Evolutionary conservation across 2,113 vertebrate species (phyloP), one percentile per base, ranked within the genome.

Genomic region (Brevimyrus niger): DNA sequence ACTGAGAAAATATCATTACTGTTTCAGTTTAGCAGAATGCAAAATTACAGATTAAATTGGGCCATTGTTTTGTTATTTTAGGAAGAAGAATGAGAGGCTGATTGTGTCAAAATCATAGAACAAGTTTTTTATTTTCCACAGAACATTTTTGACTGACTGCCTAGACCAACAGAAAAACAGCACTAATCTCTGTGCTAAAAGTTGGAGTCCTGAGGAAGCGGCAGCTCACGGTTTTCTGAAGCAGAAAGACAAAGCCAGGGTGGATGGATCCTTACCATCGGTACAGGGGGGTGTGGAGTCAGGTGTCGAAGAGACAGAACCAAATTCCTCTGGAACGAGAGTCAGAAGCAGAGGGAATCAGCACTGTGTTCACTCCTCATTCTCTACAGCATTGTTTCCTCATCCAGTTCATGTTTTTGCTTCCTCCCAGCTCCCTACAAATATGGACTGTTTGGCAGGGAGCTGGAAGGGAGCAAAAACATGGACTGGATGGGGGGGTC

Each of bases 241-340:
- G 44, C 11, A 47, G 21, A 17, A 23, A 87, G 55, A 61, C 35
- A 58, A 61, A 87, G 27, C 19, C 27, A 0, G 13, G 35, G 27
- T 15, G 31, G 15, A 17, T 82, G 69, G n/a, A 47, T 88, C 87
- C 89, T 50, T 95, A 96, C 96, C 96, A 89, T 96, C 96, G 8
- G 95, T 96, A 93, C 95, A 96, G 3, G 96, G 94, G 91, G 96
- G 96, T 2, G 95, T 96, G 17, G 96, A 96, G 93, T 96, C 96
- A 92, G 96, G 96, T 82, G 96, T 96, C 88, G 96, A 96, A 19
- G 93, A 95, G 91, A 96, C 95, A 69, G 96, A 96, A 92, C 95
- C 96, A 92, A 94, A 95, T 93, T 96, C 96, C 95, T 96, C 96
- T 96, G 93, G 27, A 95, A 94, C 48, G 91, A 91, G 91, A 93